phyloP scores from a whole-genome alignment of 2,797 vertebrate genomes.

The Cyclura pinguis region DNA sequence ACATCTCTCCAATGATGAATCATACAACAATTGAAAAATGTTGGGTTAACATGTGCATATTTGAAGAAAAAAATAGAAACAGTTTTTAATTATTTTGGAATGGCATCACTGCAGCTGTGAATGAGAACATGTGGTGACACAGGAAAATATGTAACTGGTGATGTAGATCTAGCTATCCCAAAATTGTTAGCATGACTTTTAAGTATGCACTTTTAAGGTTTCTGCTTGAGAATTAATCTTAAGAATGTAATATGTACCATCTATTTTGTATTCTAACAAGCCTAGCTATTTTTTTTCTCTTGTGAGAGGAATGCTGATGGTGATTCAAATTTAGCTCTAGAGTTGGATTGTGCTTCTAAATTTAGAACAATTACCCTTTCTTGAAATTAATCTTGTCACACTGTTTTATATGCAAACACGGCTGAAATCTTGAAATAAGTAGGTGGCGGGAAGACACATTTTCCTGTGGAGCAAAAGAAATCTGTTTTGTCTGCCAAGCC shows the following conservation, averaged over 20 bases:
- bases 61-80: too few relatives aligned
- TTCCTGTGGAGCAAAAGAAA: constrained; percentile 40
- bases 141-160: background rate
- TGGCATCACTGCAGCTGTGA: background rate
- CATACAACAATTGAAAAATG: background rate
- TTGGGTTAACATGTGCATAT: background rate
- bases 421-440: constrained; percentile 30
- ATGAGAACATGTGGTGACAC: background rate
- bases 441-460: background rate
- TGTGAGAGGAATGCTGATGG: rapidly evolving
- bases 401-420: background rate
- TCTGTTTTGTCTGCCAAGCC: constrained; percentile 41
- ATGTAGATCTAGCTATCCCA: background rate
- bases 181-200: background rate
- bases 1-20: too few relatives aligned
- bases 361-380: background rate
- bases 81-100: too few relatives aligned
- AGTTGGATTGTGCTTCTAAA: background rate
- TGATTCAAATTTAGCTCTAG: background rate
- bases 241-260: background rate
- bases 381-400: constrained; percentile 38
- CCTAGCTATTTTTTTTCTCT: background rate
- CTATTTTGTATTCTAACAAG: background rate
- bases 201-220: background rate
- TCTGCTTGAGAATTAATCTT: background rate